These are phyloP conservation scores for Cerastis rubricosa DNA, from an alignment of 2,888 invertebrate genomes.

Conservation along the genomic window DNA sequence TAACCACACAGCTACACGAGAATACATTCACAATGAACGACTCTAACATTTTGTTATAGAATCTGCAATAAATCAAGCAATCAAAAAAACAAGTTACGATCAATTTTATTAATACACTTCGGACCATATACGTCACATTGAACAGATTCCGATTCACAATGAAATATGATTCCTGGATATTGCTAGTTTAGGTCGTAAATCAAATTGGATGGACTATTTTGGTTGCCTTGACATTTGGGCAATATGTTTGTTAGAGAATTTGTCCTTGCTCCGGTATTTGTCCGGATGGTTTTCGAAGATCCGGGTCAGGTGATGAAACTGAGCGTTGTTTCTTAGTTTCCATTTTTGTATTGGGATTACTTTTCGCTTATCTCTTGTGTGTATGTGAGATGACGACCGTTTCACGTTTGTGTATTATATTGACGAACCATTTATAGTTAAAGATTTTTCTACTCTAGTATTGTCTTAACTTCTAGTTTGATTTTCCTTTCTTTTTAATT, in stretches of 20 bases:
- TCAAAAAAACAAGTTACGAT: slow-evolving; percentile 38
- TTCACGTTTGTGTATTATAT: not conserved
- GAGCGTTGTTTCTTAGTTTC: slow-evolving; percentile 36
- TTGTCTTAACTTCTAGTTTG: not conserved
- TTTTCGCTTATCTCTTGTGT: slow-evolving; percentile 22
- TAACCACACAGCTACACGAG: slow-evolving; percentile 11
- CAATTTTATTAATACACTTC: slow-evolving; percentile 35
- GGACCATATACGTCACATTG: slow-evolving; percentile 37
- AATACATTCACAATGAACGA: slow-evolving; percentile 7
- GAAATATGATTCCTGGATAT: slow-evolving; percentile 57
- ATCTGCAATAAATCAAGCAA: slow-evolving; percentile 47
- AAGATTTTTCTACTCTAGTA: not conserved
- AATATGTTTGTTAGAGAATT: slow-evolving; percentile 51
- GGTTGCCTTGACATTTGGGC: slow-evolving; percentile 63
- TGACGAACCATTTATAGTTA: not conserved
- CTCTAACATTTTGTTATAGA: slow-evolving; percentile 15
- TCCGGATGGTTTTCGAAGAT: slow-evolving; percentile 67
- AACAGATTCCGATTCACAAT: slow-evolving; percentile 38
- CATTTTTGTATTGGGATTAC: slow-evolving; percentile 33
- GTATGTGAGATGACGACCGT: not conserved
- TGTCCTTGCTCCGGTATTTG: slow-evolving; percentile 76
- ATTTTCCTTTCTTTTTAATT: not conserved
- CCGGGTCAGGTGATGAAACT: slow-evolving; percentile 68
- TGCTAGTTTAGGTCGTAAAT: slow-evolving; percentile 48
- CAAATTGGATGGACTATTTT: slow-evolving; percentile 44